Base-by-base conservation (phyloP, 1,140 invertebrate genomes). In the Cheumatopsyche charites region DNA sequence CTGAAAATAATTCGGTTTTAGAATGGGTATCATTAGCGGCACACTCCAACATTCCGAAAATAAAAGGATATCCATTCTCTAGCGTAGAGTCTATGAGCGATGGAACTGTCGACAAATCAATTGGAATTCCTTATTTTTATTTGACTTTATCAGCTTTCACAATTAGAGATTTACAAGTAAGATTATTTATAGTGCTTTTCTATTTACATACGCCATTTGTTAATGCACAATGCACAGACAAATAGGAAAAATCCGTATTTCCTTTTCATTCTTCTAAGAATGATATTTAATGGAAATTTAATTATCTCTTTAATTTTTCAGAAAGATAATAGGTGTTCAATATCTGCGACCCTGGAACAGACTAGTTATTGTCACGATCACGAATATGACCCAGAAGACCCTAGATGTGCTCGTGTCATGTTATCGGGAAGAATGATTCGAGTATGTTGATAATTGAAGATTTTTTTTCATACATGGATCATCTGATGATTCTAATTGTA, bases 11-110 rank as follows among this genome's bases (percentile, higher is more conserved):
- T 66, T 66, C n/a, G 62, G 78, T 73, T 73, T 23, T 76, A 89
- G 91, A 89, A 77, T 94, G 91, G 91, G 85, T 87, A 0, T 86
- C 92, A 0, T 81, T 94, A 19, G 89, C 91, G 9, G 92, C 90
- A 0, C 88, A 92, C 74, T 93, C 91, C 15, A 86, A 86, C 0
- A 79, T 88, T 71, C 77, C 82, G 45, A 80, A 84, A 1, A 88
- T 90, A 0, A 78, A 83, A 74, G 87, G 87, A 0, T 93, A 87
- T 80, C 93, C 93, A 1, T 92, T 92, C 79, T 89, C 88, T 1
- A 91, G 90, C 76, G 85, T 94, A 1, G 87, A 90, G 70, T 91
- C 92, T 0, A 84, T 92, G 1, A 88, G 88, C 65, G 93, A 94
- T 81, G 92, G 91, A 0, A 83, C 86, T 0, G 67, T 85, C 25